Conservation (phyloP, 2,888 invertebrate genomes). For the Timema cristinae region DNA sequence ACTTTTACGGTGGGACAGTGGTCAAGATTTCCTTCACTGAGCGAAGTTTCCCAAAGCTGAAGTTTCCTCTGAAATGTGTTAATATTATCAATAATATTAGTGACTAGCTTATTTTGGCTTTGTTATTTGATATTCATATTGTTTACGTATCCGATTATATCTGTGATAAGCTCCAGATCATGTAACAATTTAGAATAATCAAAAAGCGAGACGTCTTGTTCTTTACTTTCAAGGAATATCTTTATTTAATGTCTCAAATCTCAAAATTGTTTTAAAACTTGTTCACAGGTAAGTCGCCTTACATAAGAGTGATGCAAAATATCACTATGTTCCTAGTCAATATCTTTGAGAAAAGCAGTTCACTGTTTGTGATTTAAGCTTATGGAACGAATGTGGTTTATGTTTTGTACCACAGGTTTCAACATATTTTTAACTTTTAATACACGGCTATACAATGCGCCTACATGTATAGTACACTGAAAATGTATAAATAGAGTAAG, state of each 20-base stretch:
- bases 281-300: not conserved
- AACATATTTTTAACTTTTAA: not conserved
- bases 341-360: not conserved
- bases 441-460: too few relatives aligned
- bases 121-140: not conserved
- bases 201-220: slow-evolving; percentile 11
- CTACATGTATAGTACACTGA: too few relatives aligned
- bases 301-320: not conserved
- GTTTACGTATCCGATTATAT: slow-evolving; percentile 1
- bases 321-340: not conserved
- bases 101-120: not conserved
- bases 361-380: not conserved
- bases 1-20: not conserved
- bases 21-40: not conserved
- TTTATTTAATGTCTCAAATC: slow-evolving; percentile 14
- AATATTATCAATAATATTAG: not conserved
- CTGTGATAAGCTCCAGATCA: not conserved
- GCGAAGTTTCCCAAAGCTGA: not conserved
- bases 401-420: not conserved
- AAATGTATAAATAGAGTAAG: too few relatives aligned
- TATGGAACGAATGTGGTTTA: slow-evolving; percentile 1
- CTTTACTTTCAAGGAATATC: slow-evolving; percentile 12
- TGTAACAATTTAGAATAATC: slow-evolving; percentile 3
- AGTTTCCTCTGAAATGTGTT: too few relatives aligned
- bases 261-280: slow-evolving; percentile 2